Conservation (phyloP, 2,113 vertebrate species). For the Cinclus mexicanus region DNA sequence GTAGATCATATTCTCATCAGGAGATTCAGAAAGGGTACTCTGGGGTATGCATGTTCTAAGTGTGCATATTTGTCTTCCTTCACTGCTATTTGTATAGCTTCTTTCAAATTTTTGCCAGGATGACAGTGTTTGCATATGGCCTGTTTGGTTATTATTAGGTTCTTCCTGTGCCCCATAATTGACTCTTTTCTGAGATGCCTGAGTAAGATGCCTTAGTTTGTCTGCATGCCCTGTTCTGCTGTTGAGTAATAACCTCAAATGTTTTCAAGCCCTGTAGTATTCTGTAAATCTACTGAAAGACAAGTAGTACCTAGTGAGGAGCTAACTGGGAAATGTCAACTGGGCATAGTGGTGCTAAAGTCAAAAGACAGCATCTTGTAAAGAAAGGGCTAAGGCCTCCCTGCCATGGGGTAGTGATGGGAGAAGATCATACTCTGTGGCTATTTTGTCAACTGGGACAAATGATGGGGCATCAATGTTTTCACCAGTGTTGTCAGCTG, state of each 20-base stretch:
- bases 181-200: conserved; percentile 30
- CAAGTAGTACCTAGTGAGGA: background rate
- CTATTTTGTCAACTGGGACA: background rate
- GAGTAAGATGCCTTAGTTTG: conserved; percentile 9
- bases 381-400: background rate
- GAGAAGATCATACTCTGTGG: background rate
- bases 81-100: conserved; percentile 70
- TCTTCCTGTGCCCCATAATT: conserved; percentile 31
- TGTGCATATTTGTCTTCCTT: conserved; percentile 69
- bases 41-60: background rate
- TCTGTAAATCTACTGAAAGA: background rate
- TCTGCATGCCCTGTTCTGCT: conserved; percentile 1
- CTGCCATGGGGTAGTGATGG: fast-evolving
- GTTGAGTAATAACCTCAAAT: background rate
- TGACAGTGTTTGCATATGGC: conserved; percentile 69
- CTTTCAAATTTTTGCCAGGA: conserved; percentile 62
- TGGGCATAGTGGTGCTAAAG: background rate
- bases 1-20: conserved; percentile 14
- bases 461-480: background rate
- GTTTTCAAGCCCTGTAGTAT: background rate
- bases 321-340: background rate
- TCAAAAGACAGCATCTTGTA: background rate
- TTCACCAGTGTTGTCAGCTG: background rate
- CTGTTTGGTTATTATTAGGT: conserved; percentile 64
- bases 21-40: background rate